Percentiles rank a stretch among this genome's conserved stretches.
Conservation (phyloP, 2,888 invertebrate genomes). For the Cantharis lateralis region DNA sequence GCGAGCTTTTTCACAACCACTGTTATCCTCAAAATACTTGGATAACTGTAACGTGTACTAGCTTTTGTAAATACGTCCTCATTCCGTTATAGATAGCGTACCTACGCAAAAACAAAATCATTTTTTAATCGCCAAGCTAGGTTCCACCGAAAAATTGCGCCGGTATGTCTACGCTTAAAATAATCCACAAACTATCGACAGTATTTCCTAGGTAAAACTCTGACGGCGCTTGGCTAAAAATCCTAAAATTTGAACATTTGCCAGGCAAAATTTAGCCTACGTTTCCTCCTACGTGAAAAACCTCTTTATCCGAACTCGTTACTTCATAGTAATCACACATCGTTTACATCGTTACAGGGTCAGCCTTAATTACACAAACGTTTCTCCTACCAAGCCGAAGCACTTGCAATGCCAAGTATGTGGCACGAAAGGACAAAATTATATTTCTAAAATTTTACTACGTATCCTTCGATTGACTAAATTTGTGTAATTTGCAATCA, state of each 20-base stretch:
- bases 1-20: constrained; percentile 28
- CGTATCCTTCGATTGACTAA: constrained; percentile 3
- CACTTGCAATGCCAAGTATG: not conserved
- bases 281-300: not conserved
- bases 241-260: constrained; percentile 15
- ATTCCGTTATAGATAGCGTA: constrained; percentile 7
- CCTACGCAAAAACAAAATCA: constrained; percentile 8
- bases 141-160: constrained; percentile 14
- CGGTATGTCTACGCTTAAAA: not conserved
- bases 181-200: not conserved
- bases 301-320: constrained; percentile 16
- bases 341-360: constrained; percentile 21
- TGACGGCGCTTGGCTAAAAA: constrained; percentile 1
- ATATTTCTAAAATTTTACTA: not conserved
- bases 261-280: constrained; percentile 23
- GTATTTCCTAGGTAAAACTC: not conserved
- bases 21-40: constrained; percentile 24
- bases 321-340: constrained; percentile 22
- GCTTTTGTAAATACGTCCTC: constrained; percentile 32
- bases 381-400: not conserved
- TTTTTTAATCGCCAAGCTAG: not conserved
- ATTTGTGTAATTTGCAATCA: constrained; percentile 35
- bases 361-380: constrained; percentile 19
- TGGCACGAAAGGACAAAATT: not conserved
- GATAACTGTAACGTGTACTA: constrained; percentile 34